phyloP scores from a whole-genome alignment of 2,113 vertebrate genomes.

The cattle (Bos taurus) region ARS-UCD2.0 NC_037351.1:15318501-15319000 shows the following conservation, averaged over 20 bases:
- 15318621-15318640: neutral
- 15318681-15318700: neutral
- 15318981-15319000: neutral
- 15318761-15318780: neutral
- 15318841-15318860: neutral
- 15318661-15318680: neutral
- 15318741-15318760: neutral
- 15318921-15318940: neutral
- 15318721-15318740: neutral
- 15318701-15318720: neutral
- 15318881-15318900: neutral
- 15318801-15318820: neutral
- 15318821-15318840: neutral
- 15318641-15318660: neutral
- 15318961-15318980: neutral
- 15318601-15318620: neutral
- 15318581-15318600: neutral
- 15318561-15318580: neutral
- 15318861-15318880: neutral
- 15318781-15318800: neutral
- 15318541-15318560: neutral
- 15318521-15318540: neutral
- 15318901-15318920: neutral
- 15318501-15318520: neutral
- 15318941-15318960: neutral